Evolutionary conservation across 2,888 invertebrate genomes (phyloP).

Genomic region (Heliconius ismenius): DNA sequence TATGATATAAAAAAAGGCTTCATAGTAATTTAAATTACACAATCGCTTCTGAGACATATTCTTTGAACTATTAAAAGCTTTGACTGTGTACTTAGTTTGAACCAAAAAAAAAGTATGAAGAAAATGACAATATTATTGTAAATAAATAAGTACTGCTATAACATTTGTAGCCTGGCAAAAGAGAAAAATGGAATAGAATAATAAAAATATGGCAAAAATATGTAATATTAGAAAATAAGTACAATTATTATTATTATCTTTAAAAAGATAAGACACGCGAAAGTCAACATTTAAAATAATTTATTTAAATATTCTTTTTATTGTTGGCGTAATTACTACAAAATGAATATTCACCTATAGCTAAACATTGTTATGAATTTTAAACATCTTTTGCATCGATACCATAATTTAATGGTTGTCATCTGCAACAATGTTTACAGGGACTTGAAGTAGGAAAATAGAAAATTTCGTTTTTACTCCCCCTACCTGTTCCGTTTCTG

Average conservation of each 20-base stretch:
- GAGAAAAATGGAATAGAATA: no score
- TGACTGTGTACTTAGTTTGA: background rate
- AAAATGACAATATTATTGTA: no score
- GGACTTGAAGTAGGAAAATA: no score
- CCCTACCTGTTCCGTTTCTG: no score
- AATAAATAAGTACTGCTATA: no score
- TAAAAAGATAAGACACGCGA: conserved; percentile 5
- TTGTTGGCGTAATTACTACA: background rate
- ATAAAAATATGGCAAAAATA: background rate
- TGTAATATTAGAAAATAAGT: background rate
- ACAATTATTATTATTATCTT: conserved; percentile 1
- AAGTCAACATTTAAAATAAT: conserved; percentile 4
- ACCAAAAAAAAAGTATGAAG: no score
- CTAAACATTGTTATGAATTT: background rate
- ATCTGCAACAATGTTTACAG: no score
- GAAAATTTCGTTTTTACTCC: no score
- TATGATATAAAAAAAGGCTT: no score
- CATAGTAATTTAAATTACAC: background rate
- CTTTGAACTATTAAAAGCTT: background rate
- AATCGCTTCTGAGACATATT: background rate
- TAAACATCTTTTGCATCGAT: background rate
- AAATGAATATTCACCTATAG: background rate
- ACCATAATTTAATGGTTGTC: background rate
- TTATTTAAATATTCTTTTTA: conserved; percentile 6
- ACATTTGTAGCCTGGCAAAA: no score